Evolutionary conservation across 1,140 invertebrate species (phyloP).

Genomic region (Acyrthosiphon pisum): DNA sequence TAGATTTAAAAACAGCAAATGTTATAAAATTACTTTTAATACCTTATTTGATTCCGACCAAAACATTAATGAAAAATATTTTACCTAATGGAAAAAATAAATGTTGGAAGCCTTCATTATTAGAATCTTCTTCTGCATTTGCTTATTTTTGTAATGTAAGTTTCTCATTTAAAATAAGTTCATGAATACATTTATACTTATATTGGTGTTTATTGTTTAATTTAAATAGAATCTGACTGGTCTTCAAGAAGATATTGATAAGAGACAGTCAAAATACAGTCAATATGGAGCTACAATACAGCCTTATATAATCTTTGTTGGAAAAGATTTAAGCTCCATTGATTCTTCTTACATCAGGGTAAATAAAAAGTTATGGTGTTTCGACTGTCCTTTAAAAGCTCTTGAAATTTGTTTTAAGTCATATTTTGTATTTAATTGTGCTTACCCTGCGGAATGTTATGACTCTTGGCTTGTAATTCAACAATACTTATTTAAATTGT

Average conservation of each 20-base stretch:
- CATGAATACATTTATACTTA: not conserved
- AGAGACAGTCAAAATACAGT: not conserved
- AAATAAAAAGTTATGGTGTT: not conserved
- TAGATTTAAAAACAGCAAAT: not conserved
- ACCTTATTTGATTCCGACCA: not conserved
- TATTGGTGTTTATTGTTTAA: not conserved
- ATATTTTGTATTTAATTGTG: not conserved
- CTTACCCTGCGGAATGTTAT: not conserved
- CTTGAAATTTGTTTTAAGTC: not conserved
- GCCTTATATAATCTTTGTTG: not conserved
- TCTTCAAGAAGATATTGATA: not conserved
- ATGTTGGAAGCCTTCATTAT: slow-evolving; percentile 1
- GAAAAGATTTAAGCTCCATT: not conserved
- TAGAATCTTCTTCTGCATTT: not conserved
- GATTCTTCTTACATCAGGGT: not conserved
- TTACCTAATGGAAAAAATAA: not conserved
- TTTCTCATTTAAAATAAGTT: not conserved
- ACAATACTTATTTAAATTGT: not conserved
- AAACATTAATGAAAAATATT: not conserved
- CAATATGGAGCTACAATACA: not conserved
- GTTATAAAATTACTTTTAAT: not conserved
- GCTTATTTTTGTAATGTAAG: not conserved
- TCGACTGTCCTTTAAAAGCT: not conserved
- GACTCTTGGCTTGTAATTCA: not conserved
- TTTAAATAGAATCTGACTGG: not conserved